These are phyloP conservation scores for Pristionchus arcanus DNA, from an alignment of 2,888 invertebrate genomes.

Conservation along the genomic window DNA sequence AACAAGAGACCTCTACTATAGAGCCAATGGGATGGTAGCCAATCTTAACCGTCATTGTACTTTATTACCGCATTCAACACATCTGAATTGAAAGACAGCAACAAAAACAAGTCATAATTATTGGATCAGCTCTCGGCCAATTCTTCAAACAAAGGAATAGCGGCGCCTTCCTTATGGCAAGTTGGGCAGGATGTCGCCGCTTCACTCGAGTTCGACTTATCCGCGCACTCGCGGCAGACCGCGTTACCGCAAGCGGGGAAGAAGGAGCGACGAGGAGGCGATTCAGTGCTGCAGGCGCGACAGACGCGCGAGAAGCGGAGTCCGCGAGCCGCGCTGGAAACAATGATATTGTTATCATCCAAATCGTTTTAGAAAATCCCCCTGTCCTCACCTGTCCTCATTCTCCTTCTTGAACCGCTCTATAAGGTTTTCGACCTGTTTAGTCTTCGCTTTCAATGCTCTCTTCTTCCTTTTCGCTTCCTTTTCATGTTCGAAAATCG, in stretches of 20 bases:
- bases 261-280: background rate
- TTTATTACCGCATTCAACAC: too few species aligned
- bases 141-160: background rate
- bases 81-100: too few species aligned
- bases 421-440: background rate
- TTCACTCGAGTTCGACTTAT: background rate
- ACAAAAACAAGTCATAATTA: too few species aligned
- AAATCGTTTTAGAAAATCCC: background rate
- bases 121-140: background rate
- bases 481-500: too few species aligned
- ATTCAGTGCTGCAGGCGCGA: background rate
- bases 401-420: background rate
- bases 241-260: background rate
- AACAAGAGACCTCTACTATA: too few species aligned
- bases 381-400: background rate
- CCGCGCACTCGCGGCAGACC: constrained; percentile 26
- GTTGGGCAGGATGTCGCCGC: background rate
- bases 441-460: background rate
- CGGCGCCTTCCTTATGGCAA: background rate
- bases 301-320: background rate
- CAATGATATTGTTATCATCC: too few species aligned
- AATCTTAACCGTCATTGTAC: too few species aligned
- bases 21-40: too few species aligned
- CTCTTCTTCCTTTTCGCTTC: background rate
- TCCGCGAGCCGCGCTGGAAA: background rate